A percentile compares a stretch with the other conserved stretches of the same genome.
phyloP scores from a whole-genome alignment of 2,797 vertebrate species.

The Mastacembelus armatus region DNA sequence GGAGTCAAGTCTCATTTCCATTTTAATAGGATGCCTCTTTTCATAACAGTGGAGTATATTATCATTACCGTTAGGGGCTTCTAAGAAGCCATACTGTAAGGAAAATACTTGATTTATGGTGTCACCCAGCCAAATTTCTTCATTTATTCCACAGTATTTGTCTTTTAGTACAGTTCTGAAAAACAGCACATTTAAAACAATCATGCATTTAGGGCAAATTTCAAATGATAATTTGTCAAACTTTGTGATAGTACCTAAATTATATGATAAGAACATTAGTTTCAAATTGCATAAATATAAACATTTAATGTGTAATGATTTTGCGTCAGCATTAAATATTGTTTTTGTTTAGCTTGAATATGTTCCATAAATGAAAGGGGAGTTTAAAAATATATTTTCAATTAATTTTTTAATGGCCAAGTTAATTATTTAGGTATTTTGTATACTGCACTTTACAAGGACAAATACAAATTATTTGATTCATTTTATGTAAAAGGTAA shows the following conservation, averaged over 20 bases:
- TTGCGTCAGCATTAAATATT: not conserved
- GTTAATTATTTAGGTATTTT: not conserved
- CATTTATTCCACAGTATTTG: slow-evolving; percentile 19
- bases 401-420: not conserved
- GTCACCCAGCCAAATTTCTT: slow-evolving; percentile 13
- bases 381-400: not conserved
- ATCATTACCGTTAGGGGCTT: slow-evolving; percentile 51
- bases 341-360: not conserved
- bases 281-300: not conserved
- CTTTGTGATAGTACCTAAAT: not conserved
- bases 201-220: not conserved
- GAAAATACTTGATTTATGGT: slow-evolving; percentile 44
- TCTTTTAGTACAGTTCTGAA: not conserved
- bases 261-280: not conserved
- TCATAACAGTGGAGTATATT: slow-evolving; percentile 59
- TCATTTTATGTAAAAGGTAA: not conserved
- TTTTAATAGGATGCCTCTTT: slow-evolving; percentile 70
- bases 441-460: not conserved
- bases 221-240: not conserved
- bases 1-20: slow-evolving; percentile 66
- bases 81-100: slow-evolving; percentile 19
- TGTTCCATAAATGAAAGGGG: not conserved
- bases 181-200: not conserved
- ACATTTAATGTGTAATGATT: not conserved
- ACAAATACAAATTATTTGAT: slow-evolving; percentile 4